Conservation (phyloP, 2,113 vertebrate genomes). For the Leuciscus idus region DNA sequence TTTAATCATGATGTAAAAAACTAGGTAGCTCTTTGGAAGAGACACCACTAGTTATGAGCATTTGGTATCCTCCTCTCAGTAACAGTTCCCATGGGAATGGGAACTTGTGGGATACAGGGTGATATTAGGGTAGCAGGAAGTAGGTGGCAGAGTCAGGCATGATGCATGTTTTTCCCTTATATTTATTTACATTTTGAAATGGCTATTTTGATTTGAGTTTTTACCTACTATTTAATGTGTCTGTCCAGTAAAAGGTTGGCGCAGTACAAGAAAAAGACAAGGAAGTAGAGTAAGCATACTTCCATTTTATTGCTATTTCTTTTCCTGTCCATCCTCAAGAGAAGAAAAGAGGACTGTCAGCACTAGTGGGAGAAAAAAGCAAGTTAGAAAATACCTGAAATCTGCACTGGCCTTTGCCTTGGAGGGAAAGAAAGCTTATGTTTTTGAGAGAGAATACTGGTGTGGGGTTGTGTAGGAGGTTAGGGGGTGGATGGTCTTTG, state of each 20-base stretch:
- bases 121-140: background rate
- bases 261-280: background rate
- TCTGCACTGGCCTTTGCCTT: conserved; percentile 38
- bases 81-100: conserved; percentile 10
- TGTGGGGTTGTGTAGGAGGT: conserved; percentile 33
- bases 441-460: conserved; percentile 18
- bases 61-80: background rate
- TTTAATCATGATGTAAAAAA: conserved; percentile 11
- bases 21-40: background rate
- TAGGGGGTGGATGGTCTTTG: conserved; percentile 59
- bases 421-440: conserved; percentile 25
- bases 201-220: background rate
- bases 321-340: conserved; percentile 20
- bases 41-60: background rate
- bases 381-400: conserved; percentile 43
- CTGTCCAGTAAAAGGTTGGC: background rate
- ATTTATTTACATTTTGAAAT: conserved; percentile 2
- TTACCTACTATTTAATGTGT: background rate
- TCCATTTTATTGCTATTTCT: background rate
- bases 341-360: conserved; percentile 42
- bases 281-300: background rate
- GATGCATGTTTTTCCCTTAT: background rate
- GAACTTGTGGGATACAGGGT: background rate
- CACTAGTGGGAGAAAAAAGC: conserved; percentile 31
- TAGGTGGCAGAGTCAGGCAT: background rate